Base-by-base conservation (phyloP, 2,797 vertebrate species). In the Danio albolineatus region DNA sequence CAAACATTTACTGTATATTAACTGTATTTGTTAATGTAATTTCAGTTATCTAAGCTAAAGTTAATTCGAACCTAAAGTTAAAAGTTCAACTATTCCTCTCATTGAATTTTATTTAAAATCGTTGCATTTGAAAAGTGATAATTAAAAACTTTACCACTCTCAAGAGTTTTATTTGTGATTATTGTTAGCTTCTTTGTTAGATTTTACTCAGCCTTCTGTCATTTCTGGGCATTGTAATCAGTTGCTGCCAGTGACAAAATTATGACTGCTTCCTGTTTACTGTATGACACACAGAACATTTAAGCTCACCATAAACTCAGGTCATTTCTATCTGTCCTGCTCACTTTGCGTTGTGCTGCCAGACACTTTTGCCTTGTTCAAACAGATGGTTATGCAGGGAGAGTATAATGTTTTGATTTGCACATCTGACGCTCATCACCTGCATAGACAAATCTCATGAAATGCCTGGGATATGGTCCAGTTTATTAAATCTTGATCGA, bases 391-490 rank as follows among this genome's bases (percentile, higher is more conserved):
- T 16, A 44, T 56, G 59, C 38, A 39, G 64, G 46, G n/a, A 46
- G 57, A 46, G 28, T 28, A 48, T 54, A 54, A 73, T 43, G 70
- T 65, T 79, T 16, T 73, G 48, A 71, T 64, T 79, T 72, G 59
- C 77, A 76, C 48, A 51, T 64, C 73, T 76, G 61, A 76, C 16
- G 21, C 17, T 60, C 46, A 70, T 78, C 46, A 71, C 69, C 57
- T 56, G 69, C 39, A 38, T 21, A 46, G 69, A 56, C 69, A 70
- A 69, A 78, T 54, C 39, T 73, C 41, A 62, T 64, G 59, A 28
- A 21, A 57, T 21, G 19, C 57, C 73, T 81, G 79, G 72, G 46
- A 67, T 71, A 5, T 51, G 28, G 36, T 71, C 74, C 77, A 82
- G 51, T 67, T 54, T 49, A 8, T 70, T 43, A 70, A 73, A 61